Evolutionary conservation across 2,888 invertebrate species (phyloP).

Genomic region (Alitta virens): DNA sequence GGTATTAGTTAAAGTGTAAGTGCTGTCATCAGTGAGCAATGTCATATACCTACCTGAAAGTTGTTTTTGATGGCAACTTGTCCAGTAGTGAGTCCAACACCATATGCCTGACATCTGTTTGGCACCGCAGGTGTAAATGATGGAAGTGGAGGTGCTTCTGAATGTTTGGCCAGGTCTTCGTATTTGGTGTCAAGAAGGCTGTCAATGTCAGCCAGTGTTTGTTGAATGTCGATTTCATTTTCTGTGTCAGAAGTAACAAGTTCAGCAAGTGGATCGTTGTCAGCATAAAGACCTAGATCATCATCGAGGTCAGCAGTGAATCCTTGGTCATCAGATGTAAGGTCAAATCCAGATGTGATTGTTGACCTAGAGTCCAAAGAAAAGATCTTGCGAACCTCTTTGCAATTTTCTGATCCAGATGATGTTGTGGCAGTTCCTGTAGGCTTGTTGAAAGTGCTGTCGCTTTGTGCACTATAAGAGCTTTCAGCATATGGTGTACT

Average conservation of each 20-base stretch:
- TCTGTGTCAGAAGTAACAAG: neutral
- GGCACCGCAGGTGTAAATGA: neutral
- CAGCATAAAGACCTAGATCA: too few species aligned
- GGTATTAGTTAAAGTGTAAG: too few species aligned
- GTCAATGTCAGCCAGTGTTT: too few species aligned
- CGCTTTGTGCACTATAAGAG: neutral
- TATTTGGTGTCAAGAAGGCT: neutral
- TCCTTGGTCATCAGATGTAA: neutral
- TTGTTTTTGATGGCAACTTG: slow-evolving; percentile 45
- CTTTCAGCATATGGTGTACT: too few species aligned
- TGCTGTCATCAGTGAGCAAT: too few species aligned
- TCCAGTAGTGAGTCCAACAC: slow-evolving; percentile 45
- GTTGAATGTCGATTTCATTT: neutral
- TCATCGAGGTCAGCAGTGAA: too few species aligned
- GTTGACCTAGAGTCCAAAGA: neutral
- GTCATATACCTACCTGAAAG: slow-evolving; percentile 45
- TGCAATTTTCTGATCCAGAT: neutral
- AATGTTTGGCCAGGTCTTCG: neutral
- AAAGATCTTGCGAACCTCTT: neutral
- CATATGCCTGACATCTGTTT: slow-evolving; percentile 30
- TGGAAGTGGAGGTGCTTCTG: too few species aligned
- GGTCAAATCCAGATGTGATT: too few species aligned
- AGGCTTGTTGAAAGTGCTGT: neutral
- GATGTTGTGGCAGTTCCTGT: neutral
- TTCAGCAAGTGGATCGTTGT: neutral